phyloP scores from a whole-genome alignment of 2,888 invertebrate genomes.

The Fragum whitleyi region DNA sequence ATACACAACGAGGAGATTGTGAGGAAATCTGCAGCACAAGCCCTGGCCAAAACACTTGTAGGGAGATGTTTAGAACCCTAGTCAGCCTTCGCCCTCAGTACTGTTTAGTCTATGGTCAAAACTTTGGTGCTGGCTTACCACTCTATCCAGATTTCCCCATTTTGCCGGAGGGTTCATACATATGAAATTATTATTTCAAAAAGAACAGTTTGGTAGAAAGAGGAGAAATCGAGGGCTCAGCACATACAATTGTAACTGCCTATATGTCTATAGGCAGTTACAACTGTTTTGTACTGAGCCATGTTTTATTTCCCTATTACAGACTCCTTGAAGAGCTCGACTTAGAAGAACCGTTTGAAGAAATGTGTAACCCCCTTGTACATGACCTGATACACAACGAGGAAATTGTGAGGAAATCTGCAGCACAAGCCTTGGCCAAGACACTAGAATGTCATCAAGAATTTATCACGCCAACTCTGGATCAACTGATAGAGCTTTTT shows the following conservation, averaged over 20 bases:
- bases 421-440: constrained; percentile 91
- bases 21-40: constrained; percentile 93
- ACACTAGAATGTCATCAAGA: constrained; percentile 85
- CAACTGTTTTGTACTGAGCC: too few species aligned
- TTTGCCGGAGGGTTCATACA: too few species aligned
- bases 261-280: too few species aligned
- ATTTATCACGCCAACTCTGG: constrained; percentile 88
- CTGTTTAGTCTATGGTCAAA: too few species aligned
- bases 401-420: constrained; percentile 93
- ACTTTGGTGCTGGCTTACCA: too few species aligned
- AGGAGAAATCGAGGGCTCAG: too few species aligned
- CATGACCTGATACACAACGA: constrained; percentile 90
- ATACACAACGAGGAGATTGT: constrained; percentile 93
- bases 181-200: too few species aligned
- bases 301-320: constrained; percentile 35
- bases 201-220: too few species aligned
- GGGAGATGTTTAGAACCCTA: too few species aligned
- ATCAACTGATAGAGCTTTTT: constrained; percentile 90
- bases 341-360: constrained; percentile 75
- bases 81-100: too few species aligned
- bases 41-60: constrained; percentile 88
- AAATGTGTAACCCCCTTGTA: constrained; percentile 75
- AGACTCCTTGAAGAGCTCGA: constrained; percentile 79
- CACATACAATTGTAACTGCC: too few species aligned
- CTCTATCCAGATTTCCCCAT: too few species aligned